These are phyloP conservation scores for Cherax destructor DNA, from an alignment of 1,140 invertebrate genomes.

Conservation along the genomic window DNA sequence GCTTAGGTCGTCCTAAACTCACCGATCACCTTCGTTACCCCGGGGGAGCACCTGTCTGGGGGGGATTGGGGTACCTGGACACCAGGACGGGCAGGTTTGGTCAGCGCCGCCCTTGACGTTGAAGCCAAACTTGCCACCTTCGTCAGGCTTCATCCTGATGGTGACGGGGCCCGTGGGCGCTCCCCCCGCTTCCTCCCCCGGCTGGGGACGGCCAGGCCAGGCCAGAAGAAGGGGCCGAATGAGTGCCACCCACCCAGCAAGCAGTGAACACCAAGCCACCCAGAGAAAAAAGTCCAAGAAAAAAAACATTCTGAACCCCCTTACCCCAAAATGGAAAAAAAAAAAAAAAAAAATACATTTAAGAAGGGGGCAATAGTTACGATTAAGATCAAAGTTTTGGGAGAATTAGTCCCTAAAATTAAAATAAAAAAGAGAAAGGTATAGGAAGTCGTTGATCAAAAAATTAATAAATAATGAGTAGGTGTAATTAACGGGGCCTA, in stretches of 20 bases:
- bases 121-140: constrained; percentile 92
- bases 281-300: too few species aligned
- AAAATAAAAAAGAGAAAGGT: too few species aligned
- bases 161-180: constrained; percentile 80
- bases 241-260: constrained; percentile 54
- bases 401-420: too few species aligned
- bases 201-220: constrained; percentile 35
- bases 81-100: constrained; percentile 94
- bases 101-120: constrained; percentile 95
- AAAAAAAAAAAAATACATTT: too few species aligned
- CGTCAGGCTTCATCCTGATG: constrained; percentile 87
- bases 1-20: background rate
- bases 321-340: too few species aligned
- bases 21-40: constrained; percentile 93
- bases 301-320: too few species aligned
- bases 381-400: too few species aligned
- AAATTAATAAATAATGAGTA: too few species aligned
- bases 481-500: too few species aligned
- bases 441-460: too few species aligned
- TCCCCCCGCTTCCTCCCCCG: constrained; percentile 70
- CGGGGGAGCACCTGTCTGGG: constrained; percentile 90
- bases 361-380: too few species aligned
- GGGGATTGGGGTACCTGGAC: constrained; percentile 92
- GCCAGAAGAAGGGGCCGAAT: background rate
- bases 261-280: background rate